Conservation (phyloP, 2,888 invertebrate species). For the Ptychoptera albimana region DNA sequence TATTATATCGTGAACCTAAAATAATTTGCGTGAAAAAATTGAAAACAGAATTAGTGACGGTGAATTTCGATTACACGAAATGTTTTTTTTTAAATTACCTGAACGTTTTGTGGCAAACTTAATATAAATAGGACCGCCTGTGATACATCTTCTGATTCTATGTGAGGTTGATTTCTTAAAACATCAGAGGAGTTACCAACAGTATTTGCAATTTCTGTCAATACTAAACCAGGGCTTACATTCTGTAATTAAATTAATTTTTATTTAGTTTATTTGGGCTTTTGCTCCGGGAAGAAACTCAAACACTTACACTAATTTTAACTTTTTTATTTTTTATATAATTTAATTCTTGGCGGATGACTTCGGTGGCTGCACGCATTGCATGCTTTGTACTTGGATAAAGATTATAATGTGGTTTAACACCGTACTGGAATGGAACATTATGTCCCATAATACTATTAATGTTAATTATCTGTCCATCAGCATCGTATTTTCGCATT, state of each 20-base stretch:
- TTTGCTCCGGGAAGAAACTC: neutral
- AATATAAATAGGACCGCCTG: constrained; percentile 6
- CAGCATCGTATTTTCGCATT: constrained; percentile 28
- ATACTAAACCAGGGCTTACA: constrained; percentile 21
- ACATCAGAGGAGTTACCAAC: constrained; percentile 3
- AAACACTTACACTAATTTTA: constrained; percentile 18
- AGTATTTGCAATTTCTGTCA: constrained; percentile 16
- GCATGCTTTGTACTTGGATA: constrained; percentile 22
- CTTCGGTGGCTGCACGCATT: constrained; percentile 19
- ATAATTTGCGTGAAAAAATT: too few relatives aligned
- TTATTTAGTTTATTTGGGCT: neutral
- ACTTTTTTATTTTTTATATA: constrained; percentile 16
- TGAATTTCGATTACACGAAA: too few relatives aligned
- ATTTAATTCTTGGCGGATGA: constrained; percentile 17
- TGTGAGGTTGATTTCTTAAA: neutral
- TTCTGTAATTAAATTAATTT: constrained; percentile 13
- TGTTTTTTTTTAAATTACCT: too few relatives aligned
- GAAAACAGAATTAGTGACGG: too few relatives aligned
- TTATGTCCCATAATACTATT: constrained; percentile 33
- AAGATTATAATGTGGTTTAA: constrained; percentile 14
- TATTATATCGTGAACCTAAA: neutral
- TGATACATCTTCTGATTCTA: constrained; percentile 7
- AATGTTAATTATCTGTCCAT: constrained; percentile 31
- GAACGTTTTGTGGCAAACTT: constrained; percentile 3
- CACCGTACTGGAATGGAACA: constrained; percentile 22